Percentiles rank a stretch among this genome's conserved stretches.
These are phyloP conservation scores for Pollimyrus isidori DNA, from an alignment of 2,113 vertebrate genomes.

Conservation along the genomic window DNA sequence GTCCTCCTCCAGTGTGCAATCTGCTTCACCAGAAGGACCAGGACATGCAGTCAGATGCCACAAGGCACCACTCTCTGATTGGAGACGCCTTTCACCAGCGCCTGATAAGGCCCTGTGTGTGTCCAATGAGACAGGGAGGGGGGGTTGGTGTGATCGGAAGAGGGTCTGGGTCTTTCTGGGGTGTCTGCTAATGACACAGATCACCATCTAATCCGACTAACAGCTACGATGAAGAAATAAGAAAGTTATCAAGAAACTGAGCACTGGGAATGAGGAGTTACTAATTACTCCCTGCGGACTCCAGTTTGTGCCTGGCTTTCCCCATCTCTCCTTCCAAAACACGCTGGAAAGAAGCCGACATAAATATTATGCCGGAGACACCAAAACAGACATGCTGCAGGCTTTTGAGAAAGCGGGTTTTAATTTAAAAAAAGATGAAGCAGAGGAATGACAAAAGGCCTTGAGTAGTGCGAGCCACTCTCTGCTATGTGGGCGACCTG, in stretches of 20 bases:
- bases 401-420: background rate
- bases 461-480: background rate
- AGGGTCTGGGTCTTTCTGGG: background rate
- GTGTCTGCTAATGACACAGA: background rate
- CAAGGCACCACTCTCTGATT: background rate
- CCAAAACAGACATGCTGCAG: background rate
- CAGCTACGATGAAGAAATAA: background rate
- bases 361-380: background rate
- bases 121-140: background rate
- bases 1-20: constrained; percentile 32
- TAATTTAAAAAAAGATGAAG: background rate
- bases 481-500: constrained; percentile 12
- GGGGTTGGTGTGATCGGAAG: background rate
- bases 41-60: constrained; percentile 15
- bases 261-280: background rate
- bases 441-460: constrained; percentile 10
- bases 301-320: background rate
- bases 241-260: background rate
- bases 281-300: background rate
- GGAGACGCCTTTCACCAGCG: background rate
- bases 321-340: background rate
- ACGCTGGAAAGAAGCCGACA: background rate
- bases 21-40: constrained; percentile 27
- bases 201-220: background rate
- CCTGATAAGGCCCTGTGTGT: constrained; percentile 4